These are phyloP conservation scores for Clistopyga incitator DNA, from an alignment of 2,888 invertebrate species.

Conservation along the genomic window DNA sequence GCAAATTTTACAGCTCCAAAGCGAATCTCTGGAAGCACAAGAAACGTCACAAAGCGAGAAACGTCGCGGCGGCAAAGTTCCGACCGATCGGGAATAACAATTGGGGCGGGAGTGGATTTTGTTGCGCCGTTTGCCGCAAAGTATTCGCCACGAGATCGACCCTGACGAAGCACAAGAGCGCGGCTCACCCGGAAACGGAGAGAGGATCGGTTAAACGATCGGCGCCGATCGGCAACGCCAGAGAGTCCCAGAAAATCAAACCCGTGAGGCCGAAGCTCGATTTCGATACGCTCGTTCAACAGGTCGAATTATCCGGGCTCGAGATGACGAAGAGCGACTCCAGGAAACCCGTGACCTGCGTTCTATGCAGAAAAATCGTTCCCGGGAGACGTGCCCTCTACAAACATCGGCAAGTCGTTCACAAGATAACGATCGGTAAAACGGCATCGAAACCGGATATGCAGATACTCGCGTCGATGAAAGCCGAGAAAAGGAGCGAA, in stretches of 20 bases:
- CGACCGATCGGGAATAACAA: conserved; percentile 63
- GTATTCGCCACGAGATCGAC: conserved; percentile 83
- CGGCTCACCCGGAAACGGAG: conserved; percentile 63
- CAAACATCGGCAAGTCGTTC: conserved; percentile 87
- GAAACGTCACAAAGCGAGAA: conserved; percentile 83
- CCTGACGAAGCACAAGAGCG: conserved; percentile 82
- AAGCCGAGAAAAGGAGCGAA: conserved; percentile 59
- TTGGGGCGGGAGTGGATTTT: conserved; percentile 69
- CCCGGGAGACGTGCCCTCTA: conserved; percentile 88
- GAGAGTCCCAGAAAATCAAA: conserved; percentile 10
- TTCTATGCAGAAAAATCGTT: conserved; percentile 88
- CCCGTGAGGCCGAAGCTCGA: conserved; percentile 60
- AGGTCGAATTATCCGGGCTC: neutral
- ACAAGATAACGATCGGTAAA: conserved; percentile 83
- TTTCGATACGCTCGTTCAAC: conserved; percentile 44
- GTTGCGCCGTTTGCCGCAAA: conserved; percentile 84
- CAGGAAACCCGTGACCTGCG: conserved; percentile 85
- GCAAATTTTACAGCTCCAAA: conserved; percentile 87
- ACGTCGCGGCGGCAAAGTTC: conserved; percentile 67
- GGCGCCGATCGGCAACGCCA: neutral
- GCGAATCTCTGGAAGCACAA: conserved; percentile 87
- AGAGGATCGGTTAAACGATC: neutral
- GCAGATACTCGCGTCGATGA: conserved; percentile 66
- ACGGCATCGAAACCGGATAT: conserved; percentile 1
- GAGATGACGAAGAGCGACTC: conserved; percentile 45